Percentiles rank a stretch among this genome's conserved stretches.
Evolutionary conservation across 2,797 vertebrate genomes (phyloP).

Genomic region (Notoglanidium macrostoma): DNA sequence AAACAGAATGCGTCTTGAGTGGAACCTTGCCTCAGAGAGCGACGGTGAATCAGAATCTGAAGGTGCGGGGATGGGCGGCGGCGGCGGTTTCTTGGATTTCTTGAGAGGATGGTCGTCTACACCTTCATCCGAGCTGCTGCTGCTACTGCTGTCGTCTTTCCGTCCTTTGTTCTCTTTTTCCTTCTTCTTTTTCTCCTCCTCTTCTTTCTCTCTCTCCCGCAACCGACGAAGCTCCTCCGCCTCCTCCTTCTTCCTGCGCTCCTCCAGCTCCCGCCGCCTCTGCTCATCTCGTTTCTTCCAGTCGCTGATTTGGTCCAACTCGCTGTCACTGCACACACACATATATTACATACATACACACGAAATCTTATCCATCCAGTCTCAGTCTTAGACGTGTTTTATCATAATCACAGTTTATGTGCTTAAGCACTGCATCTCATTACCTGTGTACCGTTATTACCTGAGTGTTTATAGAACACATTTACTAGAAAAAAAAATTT

Average conservation of each 20-base stretch:
- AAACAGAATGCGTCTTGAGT: not conserved
- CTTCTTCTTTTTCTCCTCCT: slow-evolving; percentile 85
- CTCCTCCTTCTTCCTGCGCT: slow-evolving; percentile 89
- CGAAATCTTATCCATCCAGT: not conserved
- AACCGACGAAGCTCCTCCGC: slow-evolving; percentile 90
- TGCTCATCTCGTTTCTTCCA: slow-evolving; percentile 95
- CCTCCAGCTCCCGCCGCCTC: slow-evolving; percentile 87
- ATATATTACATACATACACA: not conserved
- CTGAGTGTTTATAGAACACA: not conserved
- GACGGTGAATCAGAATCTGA: slow-evolving; percentile 84
- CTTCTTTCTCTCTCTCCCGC: slow-evolving; percentile 90
- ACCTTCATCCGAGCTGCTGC: slow-evolving; percentile 82
- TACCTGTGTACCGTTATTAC: not conserved
- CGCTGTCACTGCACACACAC: slow-evolving; percentile 79
- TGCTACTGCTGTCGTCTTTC: slow-evolving; percentile 73
- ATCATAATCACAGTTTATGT: not conserved
- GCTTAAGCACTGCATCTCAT: not conserved
- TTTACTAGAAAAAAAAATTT: not conserved
- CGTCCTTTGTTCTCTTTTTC: slow-evolving; percentile 79
- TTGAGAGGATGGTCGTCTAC: slow-evolving; percentile 81
- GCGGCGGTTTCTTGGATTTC: slow-evolving; percentile 83
- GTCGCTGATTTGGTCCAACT: slow-evolving; percentile 90
- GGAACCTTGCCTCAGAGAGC: slow-evolving; percentile 65
- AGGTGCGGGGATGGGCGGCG: slow-evolving; percentile 80
- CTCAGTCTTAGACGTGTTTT: not conserved